Evolutionary conservation across 2,797 vertebrate genomes (phyloP).

Genomic region (Argya squamiceps): DNA sequence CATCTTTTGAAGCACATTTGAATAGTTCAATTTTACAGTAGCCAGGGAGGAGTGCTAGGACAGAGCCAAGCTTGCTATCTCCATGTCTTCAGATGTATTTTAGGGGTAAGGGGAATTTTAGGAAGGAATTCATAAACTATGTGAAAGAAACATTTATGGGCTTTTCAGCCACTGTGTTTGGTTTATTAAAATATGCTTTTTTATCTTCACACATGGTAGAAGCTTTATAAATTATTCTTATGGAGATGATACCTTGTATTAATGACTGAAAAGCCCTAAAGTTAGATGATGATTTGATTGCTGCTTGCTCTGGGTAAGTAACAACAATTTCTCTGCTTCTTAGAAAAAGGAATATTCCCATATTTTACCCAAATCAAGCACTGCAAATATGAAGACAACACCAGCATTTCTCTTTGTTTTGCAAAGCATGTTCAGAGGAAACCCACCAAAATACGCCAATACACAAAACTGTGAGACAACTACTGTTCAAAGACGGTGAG

Average conservation of each 20-base stretch:
- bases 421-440: background rate
- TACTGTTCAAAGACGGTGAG: background rate
- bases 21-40: constrained; percentile 9
- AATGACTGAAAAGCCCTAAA: constrained; percentile 16
- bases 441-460: rapidly evolving
- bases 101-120: background rate
- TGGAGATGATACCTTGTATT: constrained; percentile 1
- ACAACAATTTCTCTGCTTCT: background rate
- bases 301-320: background rate
- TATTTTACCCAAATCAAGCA: background rate
- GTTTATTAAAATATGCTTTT: constrained; percentile 57
- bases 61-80: background rate
- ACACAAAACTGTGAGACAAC: background rate
- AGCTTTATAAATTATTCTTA: constrained; percentile 36
- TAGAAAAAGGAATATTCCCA: background rate
- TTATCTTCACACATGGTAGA: constrained; percentile 33
- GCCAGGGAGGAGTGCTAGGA: background rate
- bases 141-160: background rate
- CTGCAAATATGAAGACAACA: background rate
- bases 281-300: constrained; percentile 25
- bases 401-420: background rate
- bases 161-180: background rate
- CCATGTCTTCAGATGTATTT: background rate
- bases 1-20: constrained; percentile 38
- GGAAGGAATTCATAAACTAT: background rate